Evolutionary conservation across 1,140 invertebrate genomes (phyloP).

Genomic region (Bombus impatiens): DNA sequence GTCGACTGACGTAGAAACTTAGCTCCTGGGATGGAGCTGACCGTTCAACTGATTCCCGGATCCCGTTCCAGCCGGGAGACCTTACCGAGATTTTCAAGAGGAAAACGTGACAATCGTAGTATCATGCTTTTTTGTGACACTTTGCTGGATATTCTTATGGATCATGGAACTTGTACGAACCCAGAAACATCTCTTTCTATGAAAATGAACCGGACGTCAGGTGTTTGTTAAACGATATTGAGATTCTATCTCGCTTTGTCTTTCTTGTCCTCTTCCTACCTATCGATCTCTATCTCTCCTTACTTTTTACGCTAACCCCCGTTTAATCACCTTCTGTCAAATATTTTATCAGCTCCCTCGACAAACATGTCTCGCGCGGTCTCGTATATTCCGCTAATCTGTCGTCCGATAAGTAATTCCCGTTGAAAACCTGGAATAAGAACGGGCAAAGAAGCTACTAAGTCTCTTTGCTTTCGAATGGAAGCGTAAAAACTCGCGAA

Average conservation of each 20-base stretch:
- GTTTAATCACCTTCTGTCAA: not conserved
- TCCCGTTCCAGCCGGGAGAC: constrained; percentile 33
- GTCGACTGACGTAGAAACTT: constrained; percentile 41
- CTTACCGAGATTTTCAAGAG: constrained; percentile 27
- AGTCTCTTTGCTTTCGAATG: not conserved
- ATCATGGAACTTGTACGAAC: constrained; percentile 30
- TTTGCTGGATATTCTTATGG: constrained; percentile 52
- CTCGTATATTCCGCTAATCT: not conserved
- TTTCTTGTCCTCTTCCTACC: not conserved
- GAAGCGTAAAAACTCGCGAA: not conserved
- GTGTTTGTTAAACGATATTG: constrained; percentile 32
- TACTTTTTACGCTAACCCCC: not conserved
- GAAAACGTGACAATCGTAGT: constrained; percentile 53
- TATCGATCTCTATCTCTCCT: not conserved
- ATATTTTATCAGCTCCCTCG: not conserved
- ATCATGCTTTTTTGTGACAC: constrained; percentile 61
- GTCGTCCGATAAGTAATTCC: not conserved
- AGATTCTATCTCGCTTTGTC: constrained; percentile 1
- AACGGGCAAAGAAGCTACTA: not conserved
- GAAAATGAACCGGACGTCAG: constrained; percentile 31
- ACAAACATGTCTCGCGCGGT: not conserved
- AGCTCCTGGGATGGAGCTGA: constrained; percentile 17
- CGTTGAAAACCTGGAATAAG: too few relatives aligned
- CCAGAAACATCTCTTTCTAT: constrained; percentile 23
- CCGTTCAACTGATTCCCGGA: constrained; percentile 40